Base-by-base conservation (phyloP, 2,113 vertebrate genomes). In the Motacilla tschutschensis region DNA sequence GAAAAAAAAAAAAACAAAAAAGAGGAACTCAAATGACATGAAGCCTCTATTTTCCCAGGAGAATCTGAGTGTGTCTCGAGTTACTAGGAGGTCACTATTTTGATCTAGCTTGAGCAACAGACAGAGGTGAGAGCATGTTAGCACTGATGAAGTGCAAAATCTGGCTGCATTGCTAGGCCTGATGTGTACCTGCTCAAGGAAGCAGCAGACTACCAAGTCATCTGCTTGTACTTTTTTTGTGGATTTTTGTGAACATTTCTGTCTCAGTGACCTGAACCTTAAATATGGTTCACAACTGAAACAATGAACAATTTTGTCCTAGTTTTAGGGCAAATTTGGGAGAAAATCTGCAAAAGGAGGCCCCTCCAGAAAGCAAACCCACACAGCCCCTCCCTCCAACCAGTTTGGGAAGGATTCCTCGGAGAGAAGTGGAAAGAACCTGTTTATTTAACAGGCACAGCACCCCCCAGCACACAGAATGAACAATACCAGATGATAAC, bases 61-160 rank as follows among this genome's bases (percentile, higher is more conserved):
- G 8, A 6, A 17, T 60, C 15, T 1, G 5, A 77, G 33, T 35
- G 21, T 72, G 26, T 26, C n/a, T 44, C 1, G 6, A 29, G 17
- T 47, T 81, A 44, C 31, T 17, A 55, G 20, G 17, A 69, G 41
- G 29, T 19, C 58, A 50, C n/a, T 28, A 24, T 14, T 91, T 67
- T n/a, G 66, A 79, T 57, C 4, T 41, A 62, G 17, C 6, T 29
- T 67, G 33, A 81, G 19, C 18, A 62, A 55, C 13, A 31, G 67
- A 40, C 2, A 29, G 24, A 20, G 14, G 21, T 57, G 43, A 57
- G 20, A 58, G 8, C 6, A 10, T 0, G 0, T 28, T 22, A 72
- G 41, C 21, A 26, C 0, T 46, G 43, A 36, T 14, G 4, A 46
- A 51, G 24, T 21, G 31, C 26, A 15, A 54, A 57, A n/a, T 29